A percentile compares a stretch with the other conserved stretches of the same genome.
These are phyloP conservation scores for Xestobium rufovillosum DNA, from an alignment of 2,888 invertebrate species.

Conservation along the genomic window DNA sequence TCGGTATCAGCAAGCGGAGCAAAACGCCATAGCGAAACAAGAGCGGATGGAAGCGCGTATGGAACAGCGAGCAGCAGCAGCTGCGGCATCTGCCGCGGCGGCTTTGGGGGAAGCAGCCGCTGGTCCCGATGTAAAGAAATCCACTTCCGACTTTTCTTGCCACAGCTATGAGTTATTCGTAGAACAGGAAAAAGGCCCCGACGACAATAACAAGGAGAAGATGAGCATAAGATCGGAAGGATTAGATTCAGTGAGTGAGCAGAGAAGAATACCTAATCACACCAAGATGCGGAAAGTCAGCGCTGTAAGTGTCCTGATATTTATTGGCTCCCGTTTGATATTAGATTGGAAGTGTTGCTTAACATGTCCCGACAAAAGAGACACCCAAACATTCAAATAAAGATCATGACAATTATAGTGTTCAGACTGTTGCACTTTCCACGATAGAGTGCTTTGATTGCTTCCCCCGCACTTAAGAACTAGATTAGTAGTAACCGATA, in stretches of 20 bases:
- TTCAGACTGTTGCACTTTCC: constrained; percentile 39
- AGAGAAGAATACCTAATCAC: constrained; percentile 51
- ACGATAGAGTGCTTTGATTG: too few species aligned
- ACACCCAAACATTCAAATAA: constrained; percentile 31
- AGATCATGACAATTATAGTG: constrained; percentile 46
- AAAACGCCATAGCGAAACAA: constrained; percentile 65
- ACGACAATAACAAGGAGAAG: constrained; percentile 83
- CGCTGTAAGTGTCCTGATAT: constrained; percentile 67
- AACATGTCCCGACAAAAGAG: constrained; percentile 10
- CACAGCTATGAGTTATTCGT: constrained; percentile 89
- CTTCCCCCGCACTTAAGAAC: too few species aligned
- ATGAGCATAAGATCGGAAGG: constrained; percentile 81
- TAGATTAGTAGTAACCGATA: too few species aligned
- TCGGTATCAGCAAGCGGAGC: constrained; percentile 69
- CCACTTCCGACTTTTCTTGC: constrained; percentile 86
- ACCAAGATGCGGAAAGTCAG: constrained; percentile 83
- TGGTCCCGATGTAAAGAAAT: constrained; percentile 70
- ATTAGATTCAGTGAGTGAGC: constrained; percentile 87
- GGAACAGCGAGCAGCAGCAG: constrained; percentile 54
- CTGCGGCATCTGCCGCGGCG: constrained; percentile 57
- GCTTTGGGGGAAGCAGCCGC: constrained; percentile 48
- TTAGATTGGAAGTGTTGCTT: constrained; percentile 26
- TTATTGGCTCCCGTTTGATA: constrained; percentile 28
- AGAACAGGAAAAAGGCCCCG: constrained; percentile 79
- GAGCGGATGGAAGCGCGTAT: constrained; percentile 57